Conservation (phyloP, 2,113 vertebrate species). For the Megaceryle maxima region DNA sequence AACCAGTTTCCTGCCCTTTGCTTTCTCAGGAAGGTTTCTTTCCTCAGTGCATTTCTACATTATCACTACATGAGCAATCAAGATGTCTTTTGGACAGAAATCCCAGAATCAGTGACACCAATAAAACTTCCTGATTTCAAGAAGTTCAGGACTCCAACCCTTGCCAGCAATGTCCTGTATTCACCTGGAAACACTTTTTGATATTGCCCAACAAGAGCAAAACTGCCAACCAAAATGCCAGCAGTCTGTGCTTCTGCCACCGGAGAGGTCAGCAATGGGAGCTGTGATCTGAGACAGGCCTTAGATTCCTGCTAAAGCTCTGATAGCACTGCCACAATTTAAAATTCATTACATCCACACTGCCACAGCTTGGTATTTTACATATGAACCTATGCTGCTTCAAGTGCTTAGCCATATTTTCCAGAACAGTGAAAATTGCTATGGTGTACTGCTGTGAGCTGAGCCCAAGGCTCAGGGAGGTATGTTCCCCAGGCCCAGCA, state of each 20-base stretch:
- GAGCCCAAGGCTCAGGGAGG: background rate
- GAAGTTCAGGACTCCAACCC: background rate
- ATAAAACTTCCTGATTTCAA: background rate
- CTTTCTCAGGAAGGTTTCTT: background rate
- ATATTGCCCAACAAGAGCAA: background rate
- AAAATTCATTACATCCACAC: background rate
- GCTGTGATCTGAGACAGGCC: background rate
- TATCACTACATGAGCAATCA: rapidly evolving
- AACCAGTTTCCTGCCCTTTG: background rate
- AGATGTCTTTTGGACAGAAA: background rate
- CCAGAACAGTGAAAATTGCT: background rate
- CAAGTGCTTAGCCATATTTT: background rate
- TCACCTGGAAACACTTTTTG: background rate
- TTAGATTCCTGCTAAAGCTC: background rate
- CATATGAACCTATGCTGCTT: background rate
- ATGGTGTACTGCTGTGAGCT: rapidly evolving
- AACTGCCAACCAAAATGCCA: background rate
- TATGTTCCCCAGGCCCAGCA: rapidly evolving
- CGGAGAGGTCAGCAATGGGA: background rate
- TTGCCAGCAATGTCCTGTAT: background rate
- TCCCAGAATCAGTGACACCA: background rate
- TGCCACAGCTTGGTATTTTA: background rate
- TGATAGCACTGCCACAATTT: background rate
- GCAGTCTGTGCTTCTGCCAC: background rate
- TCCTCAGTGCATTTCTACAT: background rate